Percentiles rank a stretch among this genome's conserved stretches.
phyloP scores from a whole-genome alignment of 2,113 vertebrate species.

The Chaenogobius annularis region DNA sequence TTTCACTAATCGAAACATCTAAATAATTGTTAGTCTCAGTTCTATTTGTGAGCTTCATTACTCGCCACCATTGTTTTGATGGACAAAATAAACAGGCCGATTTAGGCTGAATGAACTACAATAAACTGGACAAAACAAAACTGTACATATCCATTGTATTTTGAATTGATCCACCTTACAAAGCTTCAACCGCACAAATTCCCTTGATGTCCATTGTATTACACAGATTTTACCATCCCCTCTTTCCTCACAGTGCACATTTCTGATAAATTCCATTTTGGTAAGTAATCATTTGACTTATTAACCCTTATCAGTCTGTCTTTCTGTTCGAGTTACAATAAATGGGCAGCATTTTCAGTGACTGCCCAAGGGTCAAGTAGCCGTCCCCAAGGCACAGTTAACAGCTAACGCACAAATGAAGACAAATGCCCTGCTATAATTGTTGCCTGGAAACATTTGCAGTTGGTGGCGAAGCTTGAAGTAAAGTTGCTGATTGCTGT shows the following conservation, averaged over 20 bases:
- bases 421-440: conserved; percentile 57
- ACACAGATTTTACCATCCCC: not conserved
- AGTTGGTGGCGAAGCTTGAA: conserved; percentile 31
- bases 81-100: no score
- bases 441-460: conserved; percentile 55
- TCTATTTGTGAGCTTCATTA: no score
- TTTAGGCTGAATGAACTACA: no score
- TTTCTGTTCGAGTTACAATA: conserved; percentile 34
- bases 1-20: no score
- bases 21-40: no score
- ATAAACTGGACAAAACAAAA: not conserved
- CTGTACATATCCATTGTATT: not conserved
- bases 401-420: conserved; percentile 57
- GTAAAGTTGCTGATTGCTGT: conserved; percentile 38
- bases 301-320: conserved; percentile 12
- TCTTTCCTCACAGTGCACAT: not conserved
- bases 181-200: not conserved
- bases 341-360: conserved; percentile 54
- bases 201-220: not conserved
- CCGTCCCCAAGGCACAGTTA: conserved; percentile 61
- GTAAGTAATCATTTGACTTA: conserved; percentile 18
- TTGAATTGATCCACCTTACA: not conserved
- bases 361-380: conserved; percentile 57
- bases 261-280: conserved; percentile 14
- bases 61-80: no score